Evolutionary conservation across 2,797 vertebrate species (phyloP).

Genomic region (Pteropus rufus): DNA sequence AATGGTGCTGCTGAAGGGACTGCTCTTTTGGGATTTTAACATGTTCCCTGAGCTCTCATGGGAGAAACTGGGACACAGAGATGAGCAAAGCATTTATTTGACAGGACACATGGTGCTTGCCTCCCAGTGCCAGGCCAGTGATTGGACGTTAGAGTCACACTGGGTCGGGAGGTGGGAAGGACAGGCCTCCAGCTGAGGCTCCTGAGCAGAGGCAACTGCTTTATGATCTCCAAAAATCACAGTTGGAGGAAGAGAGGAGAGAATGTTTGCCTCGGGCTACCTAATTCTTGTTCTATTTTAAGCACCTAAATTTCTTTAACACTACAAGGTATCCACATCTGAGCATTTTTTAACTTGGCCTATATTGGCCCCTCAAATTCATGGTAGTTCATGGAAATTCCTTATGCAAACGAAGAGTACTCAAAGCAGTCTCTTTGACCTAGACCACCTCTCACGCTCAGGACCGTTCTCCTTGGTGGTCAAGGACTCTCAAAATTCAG

Average conservation of each 20-base stretch:
- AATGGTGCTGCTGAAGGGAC: neutral
- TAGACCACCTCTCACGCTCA: neutral
- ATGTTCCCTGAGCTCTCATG: neutral
- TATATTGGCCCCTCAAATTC: neutral
- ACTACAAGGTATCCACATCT: neutral
- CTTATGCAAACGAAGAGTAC: neutral
- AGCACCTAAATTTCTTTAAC: neutral
- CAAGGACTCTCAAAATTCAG: neutral
- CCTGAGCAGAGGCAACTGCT: neutral
- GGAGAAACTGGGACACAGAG: neutral
- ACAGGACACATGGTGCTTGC: neutral
- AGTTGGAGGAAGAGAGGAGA: neutral
- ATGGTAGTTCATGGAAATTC: neutral
- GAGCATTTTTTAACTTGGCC: neutral
- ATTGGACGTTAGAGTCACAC: neutral
- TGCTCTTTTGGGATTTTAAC: neutral
- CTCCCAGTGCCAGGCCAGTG: neutral
- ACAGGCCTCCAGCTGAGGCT: neutral
- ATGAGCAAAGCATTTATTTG: neutral
- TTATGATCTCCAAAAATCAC: neutral
- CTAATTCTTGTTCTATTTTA: neutral
- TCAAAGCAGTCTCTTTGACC: neutral
- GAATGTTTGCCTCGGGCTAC: neutral
- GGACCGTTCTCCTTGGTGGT: neutral
- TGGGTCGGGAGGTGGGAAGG: rapidly evolving